Evolutionary conservation across 2,113 vertebrate genomes (phyloP).

Genomic region (Tor tambroides): DNA sequence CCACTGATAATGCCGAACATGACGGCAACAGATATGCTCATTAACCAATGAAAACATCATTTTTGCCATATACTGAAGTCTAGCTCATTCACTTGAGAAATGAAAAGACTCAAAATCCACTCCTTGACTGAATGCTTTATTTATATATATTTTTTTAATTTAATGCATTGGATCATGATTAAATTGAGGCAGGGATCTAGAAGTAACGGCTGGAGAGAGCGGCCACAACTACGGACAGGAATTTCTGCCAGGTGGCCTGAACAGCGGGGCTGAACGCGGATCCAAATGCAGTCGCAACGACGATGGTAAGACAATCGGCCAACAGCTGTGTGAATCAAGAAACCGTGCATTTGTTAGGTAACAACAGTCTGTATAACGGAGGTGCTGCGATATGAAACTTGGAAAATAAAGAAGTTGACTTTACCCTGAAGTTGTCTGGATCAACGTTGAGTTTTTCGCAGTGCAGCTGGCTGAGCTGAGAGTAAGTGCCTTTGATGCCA

Average conservation of each 20-base stretch:
- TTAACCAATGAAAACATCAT: neutral
- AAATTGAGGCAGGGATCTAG: conserved; percentile 50
- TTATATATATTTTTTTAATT: neutral
- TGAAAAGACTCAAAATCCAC: neutral
- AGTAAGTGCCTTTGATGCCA: conserved; percentile 67
- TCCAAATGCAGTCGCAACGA: conserved; percentile 47
- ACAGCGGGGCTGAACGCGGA: conserved; percentile 61
- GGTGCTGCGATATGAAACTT: neutral
- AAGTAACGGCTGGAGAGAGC: conserved; percentile 76
- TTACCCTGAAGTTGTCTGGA: conserved; percentile 86
- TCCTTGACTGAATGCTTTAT: neutral
- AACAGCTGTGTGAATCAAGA: conserved; percentile 46
- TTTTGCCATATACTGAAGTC: neutral
- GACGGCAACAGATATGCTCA: neutral
- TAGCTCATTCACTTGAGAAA: neutral
- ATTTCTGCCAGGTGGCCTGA: conserved; percentile 76
- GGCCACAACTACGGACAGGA: conserved; percentile 70
- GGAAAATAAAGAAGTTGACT: conserved; percentile 19
- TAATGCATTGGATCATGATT: neutral
- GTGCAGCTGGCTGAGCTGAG: conserved; percentile 79
- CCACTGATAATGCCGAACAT: neutral
- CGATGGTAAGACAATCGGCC: conserved; percentile 54
- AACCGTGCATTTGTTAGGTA: neutral
- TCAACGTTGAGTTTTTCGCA: conserved; percentile 83
- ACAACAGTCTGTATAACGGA: neutral